These are phyloP conservation scores for Oegoconia quadripuncta DNA, from an alignment of 2,888 invertebrate species.

Conservation along the genomic window DNA sequence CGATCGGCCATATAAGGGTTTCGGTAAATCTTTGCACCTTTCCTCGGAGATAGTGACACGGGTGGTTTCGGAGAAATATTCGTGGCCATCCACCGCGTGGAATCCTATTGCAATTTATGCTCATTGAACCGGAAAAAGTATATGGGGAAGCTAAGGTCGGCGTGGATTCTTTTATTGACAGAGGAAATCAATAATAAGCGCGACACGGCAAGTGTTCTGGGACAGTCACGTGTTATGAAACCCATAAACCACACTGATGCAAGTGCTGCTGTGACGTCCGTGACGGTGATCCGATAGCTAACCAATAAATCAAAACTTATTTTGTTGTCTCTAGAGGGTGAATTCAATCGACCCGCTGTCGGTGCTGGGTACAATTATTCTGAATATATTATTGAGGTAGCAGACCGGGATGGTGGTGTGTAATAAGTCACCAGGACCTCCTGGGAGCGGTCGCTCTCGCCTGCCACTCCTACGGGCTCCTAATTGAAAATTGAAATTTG, in stretches of 20 bases:
- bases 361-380: slow-evolving; percentile 59
- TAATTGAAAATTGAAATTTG: slow-evolving; percentile 79
- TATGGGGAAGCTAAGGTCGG: slow-evolving; percentile 68
- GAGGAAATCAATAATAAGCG: slow-evolving; percentile 66
- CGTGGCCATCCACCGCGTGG: slow-evolving; percentile 59
- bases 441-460: slow-evolving; percentile 44
- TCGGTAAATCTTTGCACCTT: slow-evolving; percentile 68
- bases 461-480: slow-evolving; percentile 53
- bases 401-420: slow-evolving; percentile 46
- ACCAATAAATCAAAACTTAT: slow-evolving; percentile 40
- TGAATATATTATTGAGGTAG: slow-evolving; percentile 61
- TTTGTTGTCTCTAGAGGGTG: slow-evolving; percentile 44
- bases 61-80: slow-evolving; percentile 58
- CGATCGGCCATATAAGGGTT: slow-evolving; percentile 47
- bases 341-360: slow-evolving; percentile 49
- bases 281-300: slow-evolving; percentile 17
- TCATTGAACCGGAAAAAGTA: slow-evolving; percentile 73
- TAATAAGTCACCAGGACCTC: slow-evolving; percentile 68
- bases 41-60: slow-evolving; percentile 46
- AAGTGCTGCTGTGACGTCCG: too few relatives aligned
- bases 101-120: slow-evolving; percentile 78
- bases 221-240: slow-evolving; percentile 36
- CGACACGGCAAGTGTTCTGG: slow-evolving; percentile 39
- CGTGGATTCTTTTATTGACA: slow-evolving; percentile 71
- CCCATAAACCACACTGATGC: slow-evolving; percentile 38